Evolutionary conservation across 2,113 vertebrate genomes (phyloP).

Genomic region (Pavo muticus): DNA sequence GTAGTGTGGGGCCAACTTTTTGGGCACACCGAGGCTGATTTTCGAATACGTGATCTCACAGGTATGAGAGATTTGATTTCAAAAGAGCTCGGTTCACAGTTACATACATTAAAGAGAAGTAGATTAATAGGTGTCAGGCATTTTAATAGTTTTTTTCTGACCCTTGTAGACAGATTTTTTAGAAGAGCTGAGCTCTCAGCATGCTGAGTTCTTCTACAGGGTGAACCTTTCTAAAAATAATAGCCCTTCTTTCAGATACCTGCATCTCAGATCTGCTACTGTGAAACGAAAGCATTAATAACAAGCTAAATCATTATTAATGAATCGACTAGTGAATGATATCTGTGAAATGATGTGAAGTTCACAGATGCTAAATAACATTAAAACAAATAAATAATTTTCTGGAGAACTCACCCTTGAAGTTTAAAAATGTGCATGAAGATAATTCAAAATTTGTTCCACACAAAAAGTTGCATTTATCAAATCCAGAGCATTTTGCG

Average conservation of each 20-base stretch:
- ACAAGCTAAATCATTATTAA: neutral
- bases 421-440: neutral
- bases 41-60: constrained; percentile 32
- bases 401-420: neutral
- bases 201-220: neutral
- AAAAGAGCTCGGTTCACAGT: constrained; percentile 43
- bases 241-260: neutral
- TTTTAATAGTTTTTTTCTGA: constrained; percentile 46
- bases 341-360: neutral
- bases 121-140: constrained; percentile 44
- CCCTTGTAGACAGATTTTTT: constrained; percentile 9
- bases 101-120: constrained; percentile 1
- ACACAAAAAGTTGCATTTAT: neutral
- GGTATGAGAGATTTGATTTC: constrained; percentile 43
- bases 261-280: neutral
- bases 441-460: neutral
- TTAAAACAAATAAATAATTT: neutral
- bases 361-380: neutral
- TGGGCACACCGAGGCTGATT: neutral
- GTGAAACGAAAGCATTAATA: neutral
- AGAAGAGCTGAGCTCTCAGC: constrained; percentile 10
- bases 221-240: constrained; percentile 8
- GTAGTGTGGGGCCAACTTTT: neutral
- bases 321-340: neutral
- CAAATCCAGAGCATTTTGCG: neutral